Evolutionary conservation across 2,113 vertebrate genomes (phyloP), one percentile per base, ranked within the genome.

Genomic region (Baryphthengus martii): DNA sequence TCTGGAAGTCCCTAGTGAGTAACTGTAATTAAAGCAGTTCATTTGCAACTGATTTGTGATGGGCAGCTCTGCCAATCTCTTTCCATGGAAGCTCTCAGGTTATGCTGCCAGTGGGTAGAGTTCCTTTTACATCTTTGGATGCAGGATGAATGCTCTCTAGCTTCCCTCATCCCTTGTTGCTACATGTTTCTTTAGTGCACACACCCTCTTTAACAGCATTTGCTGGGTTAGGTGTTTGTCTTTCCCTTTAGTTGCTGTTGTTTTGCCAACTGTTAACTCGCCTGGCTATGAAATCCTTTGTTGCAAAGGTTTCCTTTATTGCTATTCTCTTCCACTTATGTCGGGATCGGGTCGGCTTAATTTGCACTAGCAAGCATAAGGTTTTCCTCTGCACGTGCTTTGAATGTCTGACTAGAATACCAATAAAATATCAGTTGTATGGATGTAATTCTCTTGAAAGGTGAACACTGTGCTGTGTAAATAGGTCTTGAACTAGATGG

Each of bases 91-190:
- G 25, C 25, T 20, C 53, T 35, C 55, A 23, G 68, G 83, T 10
- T 56, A 21, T 50, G 62, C 59, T 77, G 74, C 37, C 61, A 35
- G 17, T 18, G 73, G 42, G 26, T 2, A 49, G 55, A 90, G 50
- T 49, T 86, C 31, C 73, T 66, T 82, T 42, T 21, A 1, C 20
- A 0, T 3, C n/a, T 45, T 1, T 17, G 81, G 25, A 66, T 40
- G 58, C 25, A 73, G 81, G 59, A 37, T 42, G 74, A 87, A 80
- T 63, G 85, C 79, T 92, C 47, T 71, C 28, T 16, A 39, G 25
- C 81, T 93, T 50, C 78, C 85, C 68, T 31, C 52, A 45, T 58
- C 91, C 95, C 85, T 33, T 95, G 94, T 88, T 71, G 82, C 67
- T 93, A 44, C 93, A 83, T 1, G 89, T 67, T 65, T 62, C 59